Conservation (phyloP, 2,113 vertebrate species). For the Cyrtonyx montezumae region DNA sequence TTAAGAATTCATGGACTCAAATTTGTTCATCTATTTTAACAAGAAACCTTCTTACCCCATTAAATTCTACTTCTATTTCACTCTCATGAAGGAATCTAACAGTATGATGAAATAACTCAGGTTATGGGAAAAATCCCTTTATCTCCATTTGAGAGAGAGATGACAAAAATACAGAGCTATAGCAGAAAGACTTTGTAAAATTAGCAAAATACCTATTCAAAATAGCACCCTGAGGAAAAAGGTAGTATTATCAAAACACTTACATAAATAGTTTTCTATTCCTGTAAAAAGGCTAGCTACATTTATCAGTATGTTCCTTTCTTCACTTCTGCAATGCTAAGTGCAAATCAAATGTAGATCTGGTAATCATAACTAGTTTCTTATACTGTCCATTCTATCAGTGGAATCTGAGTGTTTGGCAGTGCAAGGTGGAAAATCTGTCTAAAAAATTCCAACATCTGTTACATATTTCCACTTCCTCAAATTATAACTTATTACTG, state of each 20-base stretch:
- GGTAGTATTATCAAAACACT: neutral
- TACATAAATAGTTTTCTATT: neutral
- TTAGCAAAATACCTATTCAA: slow-evolving; percentile 33
- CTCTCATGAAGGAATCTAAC: neutral
- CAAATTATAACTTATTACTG: slow-evolving; percentile 65
- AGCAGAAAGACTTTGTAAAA: neutral
- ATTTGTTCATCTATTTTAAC: neutral
- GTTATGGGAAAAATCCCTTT: neutral
- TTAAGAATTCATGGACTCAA: neutral
- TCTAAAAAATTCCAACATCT: slow-evolving; percentile 62
- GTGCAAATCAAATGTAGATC: neutral
- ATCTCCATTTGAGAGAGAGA: neutral
- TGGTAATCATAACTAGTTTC: slow-evolving; percentile 24
- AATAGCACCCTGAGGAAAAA: slow-evolving; percentile 15
- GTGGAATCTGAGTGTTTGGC: slow-evolving; percentile 53
- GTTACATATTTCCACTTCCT: slow-evolving; percentile 71
- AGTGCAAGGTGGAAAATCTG: slow-evolving; percentile 55
- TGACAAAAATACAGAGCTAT: neutral
- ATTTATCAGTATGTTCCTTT: neutral
- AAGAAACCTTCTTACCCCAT: neutral
- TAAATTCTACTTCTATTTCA: neutral
- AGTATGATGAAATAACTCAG: neutral
- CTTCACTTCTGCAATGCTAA: neutral
- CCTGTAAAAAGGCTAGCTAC: neutral
- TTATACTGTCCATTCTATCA: slow-evolving; percentile 42